Conservation (phyloP, 1,140 invertebrate genomes). For the Agrypnia vestita region DNA sequence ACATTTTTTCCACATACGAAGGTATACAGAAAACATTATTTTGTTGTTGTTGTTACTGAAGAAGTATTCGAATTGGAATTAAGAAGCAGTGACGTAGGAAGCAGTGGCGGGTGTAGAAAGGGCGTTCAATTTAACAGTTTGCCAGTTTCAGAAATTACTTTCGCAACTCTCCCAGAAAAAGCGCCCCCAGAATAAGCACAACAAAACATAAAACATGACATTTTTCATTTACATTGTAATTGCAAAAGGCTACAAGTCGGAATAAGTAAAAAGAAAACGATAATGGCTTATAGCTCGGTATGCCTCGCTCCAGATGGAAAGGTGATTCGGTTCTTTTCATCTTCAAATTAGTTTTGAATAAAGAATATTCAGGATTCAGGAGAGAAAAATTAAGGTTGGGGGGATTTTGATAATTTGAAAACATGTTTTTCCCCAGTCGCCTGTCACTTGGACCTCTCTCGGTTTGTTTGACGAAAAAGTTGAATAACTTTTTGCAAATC, state of each 20-base stretch:
- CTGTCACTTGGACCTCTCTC: constrained; percentile 46
- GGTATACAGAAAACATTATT: too few species aligned
- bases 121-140: constrained; percentile 61
- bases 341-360: constrained; percentile 54
- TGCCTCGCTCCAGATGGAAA: neutral
- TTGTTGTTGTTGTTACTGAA: neutral
- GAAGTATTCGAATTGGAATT: constrained; percentile 2
- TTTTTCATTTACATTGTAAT: constrained; percentile 62
- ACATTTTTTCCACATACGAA: too few species aligned
- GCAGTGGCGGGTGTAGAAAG: constrained; percentile 9
- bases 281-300: constrained; percentile 35
- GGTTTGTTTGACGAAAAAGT: constrained; percentile 57
- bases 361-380: constrained; percentile 48
- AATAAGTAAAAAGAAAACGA: constrained; percentile 57
- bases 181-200: constrained; percentile 54
- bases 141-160: constrained; percentile 62
- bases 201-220: constrained; percentile 55
- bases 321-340: constrained; percentile 49
- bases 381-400: constrained; percentile 7
- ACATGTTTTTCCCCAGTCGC: constrained; percentile 51
- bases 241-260: constrained; percentile 61
- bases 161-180: constrained; percentile 56
- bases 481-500: constrained; percentile 49
- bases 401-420: constrained; percentile 59
- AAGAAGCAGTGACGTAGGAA: neutral